Base-by-base conservation (phyloP, 2,113 vertebrate genomes). In the Rutilus rutilus region DNA sequence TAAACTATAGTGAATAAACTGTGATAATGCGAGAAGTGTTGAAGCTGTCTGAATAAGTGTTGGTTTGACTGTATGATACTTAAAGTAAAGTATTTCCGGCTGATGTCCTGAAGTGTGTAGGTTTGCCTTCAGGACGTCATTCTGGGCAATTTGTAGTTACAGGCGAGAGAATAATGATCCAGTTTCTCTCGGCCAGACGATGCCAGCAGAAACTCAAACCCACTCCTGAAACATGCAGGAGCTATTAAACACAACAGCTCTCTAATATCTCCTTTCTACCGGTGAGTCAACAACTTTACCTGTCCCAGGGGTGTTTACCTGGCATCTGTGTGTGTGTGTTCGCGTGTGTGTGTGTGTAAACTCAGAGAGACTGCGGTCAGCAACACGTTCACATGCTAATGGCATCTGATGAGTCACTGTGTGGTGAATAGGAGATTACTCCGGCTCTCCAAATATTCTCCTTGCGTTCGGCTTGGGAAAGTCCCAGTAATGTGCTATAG, bases 61-160 rank as follows among this genome's bases (percentile, higher is more conserved):
- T 42, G 7, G 7, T 42, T 42, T 42, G 39, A 42, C 39, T 8
- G 39, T 39, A 1, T 39, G 36, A 39, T 39, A 39, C 1, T 6
- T 42, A 42, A 42, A 42, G 42, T 42, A 10, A 42, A 42, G 42
- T 42, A 23, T 23, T 57, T 57, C 54, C 7, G 54, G 54, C 19
- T 23, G 54, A 8, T 23, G 54, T 57, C 6, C 19, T 57, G 19
- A 8, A 39, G 33, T 57, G 76, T 11, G 6, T 15, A 4, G 6
- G 30, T 59, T 36, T 77, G 42, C 12, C 6, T 67, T 67, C 30
- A 57, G 65, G 64, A 14, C 78, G 74, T 82, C 14, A 62, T 86
- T 88, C 89, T 85, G 78, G 83, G 89, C 93, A 92, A 95, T 95
- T 95, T 95, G 94, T 96, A 95, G 90, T 94, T 94, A 94, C 93